Percentiles rank a stretch among this genome's conserved stretches.
Evolutionary conservation across 1,140 invertebrate genomes (phyloP).

Genomic region (Bombus confusus): DNA sequence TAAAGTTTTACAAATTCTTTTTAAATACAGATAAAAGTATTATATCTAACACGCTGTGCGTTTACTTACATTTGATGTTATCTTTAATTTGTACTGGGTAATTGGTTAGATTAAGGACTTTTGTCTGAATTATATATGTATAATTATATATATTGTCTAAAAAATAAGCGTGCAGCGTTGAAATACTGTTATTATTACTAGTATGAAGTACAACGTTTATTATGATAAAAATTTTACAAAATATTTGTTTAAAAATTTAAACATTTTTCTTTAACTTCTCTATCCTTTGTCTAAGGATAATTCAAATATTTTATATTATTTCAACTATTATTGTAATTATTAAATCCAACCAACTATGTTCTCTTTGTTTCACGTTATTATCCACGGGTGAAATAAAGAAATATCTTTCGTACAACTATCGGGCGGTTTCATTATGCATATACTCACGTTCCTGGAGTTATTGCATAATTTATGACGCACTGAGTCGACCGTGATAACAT

Average conservation of each 20-base stretch:
- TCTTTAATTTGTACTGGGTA: background rate
- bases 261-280: too few relatives aligned
- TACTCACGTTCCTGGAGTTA: background rate
- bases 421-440: conserved; percentile 1
- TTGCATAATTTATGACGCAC: conserved; percentile 12
- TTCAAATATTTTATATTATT: background rate
- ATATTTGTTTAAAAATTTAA: background rate
- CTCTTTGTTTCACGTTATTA: background rate
- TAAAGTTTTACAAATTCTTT: background rate
- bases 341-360: background rate
- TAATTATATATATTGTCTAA: background rate
- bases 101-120: background rate
- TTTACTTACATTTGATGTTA: background rate
- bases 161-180: too few relatives aligned
- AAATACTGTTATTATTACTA: background rate
- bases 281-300: background rate
- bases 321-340: background rate
- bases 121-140: too few relatives aligned
- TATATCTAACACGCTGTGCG: background rate
- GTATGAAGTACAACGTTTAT: background rate
- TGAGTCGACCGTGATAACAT: conserved; percentile 16
- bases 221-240: background rate
- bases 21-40: background rate
- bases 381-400: background rate
- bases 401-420: background rate